Evolutionary conservation across 2,113 vertebrate genomes (phyloP), one percentile per base, ranked within the genome.

Genomic region (Tragelaphus buxtoni): DNA sequence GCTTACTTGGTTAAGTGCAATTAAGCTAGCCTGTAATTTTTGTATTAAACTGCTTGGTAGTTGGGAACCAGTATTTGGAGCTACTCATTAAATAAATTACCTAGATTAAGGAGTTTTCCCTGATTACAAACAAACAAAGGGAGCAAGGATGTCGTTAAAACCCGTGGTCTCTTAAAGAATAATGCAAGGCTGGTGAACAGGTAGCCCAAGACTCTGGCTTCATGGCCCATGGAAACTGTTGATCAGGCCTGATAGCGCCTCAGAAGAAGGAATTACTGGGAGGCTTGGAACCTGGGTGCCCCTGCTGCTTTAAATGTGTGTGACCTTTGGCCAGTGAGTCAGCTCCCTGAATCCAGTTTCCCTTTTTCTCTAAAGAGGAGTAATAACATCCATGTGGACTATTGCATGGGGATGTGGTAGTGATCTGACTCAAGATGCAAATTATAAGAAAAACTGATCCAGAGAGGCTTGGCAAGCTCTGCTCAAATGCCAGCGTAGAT

Each of bases 11-110:
- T 97, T 97, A 96, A 98, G 82, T 91, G 88, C 84, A 95, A 95
- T 98, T 98, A 98, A 85, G 77, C 76, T 96, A 96, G 96, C 77
- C 96, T 97, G 51, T 96, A 95, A 97, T 98, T 97, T 98, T 96
- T 96, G 76, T 82, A 95, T 97, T 96, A 96, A 96, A 93, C 81
- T 88, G 56, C 77, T 95, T 96, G 84, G 63, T 96, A 94, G 69
- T 93, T 91, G 85, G 61, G 82, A 97, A 89, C 95, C 56, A 90
- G 86, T 96, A 96, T 96, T 95, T 94, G 77, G 84, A 98, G 92
- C 56, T 95, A 69, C 76, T 96, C 63, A 95, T 97, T 97, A 96
- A 98, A 85, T 94, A 96, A 97, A 97, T 97, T 92, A 96, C 92
- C 88, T 76, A 94, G 51, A 95, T 94, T 94, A 94, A 95, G 56